These are phyloP conservation scores for Rhea americana DNA, from an alignment of 2,113 vertebrate species.

Conservation along the genomic window DNA sequence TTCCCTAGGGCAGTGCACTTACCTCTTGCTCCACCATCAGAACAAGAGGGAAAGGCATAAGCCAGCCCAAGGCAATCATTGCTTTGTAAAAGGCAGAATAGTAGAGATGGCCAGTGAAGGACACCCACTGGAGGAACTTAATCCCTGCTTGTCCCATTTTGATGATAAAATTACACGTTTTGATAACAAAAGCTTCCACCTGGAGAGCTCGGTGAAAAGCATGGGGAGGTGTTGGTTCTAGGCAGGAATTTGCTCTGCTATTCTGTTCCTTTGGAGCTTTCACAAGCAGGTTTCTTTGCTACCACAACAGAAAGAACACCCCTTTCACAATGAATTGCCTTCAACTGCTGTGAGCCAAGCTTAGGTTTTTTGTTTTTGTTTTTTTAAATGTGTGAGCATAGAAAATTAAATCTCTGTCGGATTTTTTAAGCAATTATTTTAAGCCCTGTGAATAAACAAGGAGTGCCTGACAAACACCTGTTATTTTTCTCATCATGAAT, in stretches of 20 bases:
- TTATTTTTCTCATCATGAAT: slow-evolving; percentile 66
- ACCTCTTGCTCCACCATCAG: not conserved
- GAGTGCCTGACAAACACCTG: slow-evolving; percentile 67
- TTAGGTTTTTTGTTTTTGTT: not conserved
- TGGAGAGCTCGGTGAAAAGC: not conserved
- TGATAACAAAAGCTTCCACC: slow-evolving; percentile 10
- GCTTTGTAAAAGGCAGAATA: not conserved
- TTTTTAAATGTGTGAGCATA: slow-evolving; percentile 38
- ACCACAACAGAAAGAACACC: slow-evolving; percentile 54
- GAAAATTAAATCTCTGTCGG: slow-evolving; percentile 59
- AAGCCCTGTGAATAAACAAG: slow-evolving; percentile 68
- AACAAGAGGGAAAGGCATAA: not conserved
- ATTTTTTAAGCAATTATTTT: slow-evolving; percentile 68
- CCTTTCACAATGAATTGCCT: slow-evolving; percentile 63
- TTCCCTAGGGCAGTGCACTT: not conserved
- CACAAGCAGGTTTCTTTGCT: slow-evolving; percentile 36
- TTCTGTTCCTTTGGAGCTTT: slow-evolving; percentile 45
- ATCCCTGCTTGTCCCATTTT: not conserved
- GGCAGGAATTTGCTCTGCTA: not conserved
- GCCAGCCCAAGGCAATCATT: not conserved
- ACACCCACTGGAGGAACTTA: not conserved
- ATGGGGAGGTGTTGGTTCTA: not conserved
- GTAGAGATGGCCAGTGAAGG: not conserved
- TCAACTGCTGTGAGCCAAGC: slow-evolving; percentile 20
- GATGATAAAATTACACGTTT: slow-evolving; percentile 40